Evolutionary conservation across 2,113 vertebrate species (phyloP).

Genomic region (Lagopus muta): DNA sequence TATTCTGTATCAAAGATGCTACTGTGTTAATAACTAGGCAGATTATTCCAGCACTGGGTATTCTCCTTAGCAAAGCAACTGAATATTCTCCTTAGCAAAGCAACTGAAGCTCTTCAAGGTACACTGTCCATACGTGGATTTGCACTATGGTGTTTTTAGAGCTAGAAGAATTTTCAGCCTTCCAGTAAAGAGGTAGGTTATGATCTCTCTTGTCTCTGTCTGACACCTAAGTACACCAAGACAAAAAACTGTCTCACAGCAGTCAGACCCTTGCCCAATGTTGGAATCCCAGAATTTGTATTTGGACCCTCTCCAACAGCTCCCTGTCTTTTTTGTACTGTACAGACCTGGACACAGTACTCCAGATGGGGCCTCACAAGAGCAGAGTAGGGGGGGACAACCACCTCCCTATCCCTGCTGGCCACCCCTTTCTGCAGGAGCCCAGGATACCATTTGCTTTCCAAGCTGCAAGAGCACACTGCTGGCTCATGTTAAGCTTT

Average conservation of each 20-base stretch:
- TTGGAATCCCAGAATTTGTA: neutral
- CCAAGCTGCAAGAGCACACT: too few relatives aligned
- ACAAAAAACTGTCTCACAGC: neutral
- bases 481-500: too few relatives aligned
- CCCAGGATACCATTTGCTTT: too few relatives aligned
- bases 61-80: neutral
- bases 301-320: neutral
- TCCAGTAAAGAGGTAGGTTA: neutral
- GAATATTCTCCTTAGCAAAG: neutral
- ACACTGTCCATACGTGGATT: neutral
- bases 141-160: neutral
- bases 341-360: too few relatives aligned
- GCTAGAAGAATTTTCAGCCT: neutral
- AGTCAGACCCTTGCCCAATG: neutral
- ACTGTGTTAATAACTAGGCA: neutral
- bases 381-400: too few relatives aligned
- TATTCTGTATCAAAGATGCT: neutral
- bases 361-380: too few relatives aligned
- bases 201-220: neutral
- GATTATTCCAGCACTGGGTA: neutral
- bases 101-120: neutral
- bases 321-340: too few relatives aligned
- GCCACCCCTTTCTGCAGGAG: too few relatives aligned
- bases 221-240: fast-evolving
- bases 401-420: too few relatives aligned